Conservation (phyloP, 2,797 vertebrate species). For the Pseudochirops corinnae region DNA sequence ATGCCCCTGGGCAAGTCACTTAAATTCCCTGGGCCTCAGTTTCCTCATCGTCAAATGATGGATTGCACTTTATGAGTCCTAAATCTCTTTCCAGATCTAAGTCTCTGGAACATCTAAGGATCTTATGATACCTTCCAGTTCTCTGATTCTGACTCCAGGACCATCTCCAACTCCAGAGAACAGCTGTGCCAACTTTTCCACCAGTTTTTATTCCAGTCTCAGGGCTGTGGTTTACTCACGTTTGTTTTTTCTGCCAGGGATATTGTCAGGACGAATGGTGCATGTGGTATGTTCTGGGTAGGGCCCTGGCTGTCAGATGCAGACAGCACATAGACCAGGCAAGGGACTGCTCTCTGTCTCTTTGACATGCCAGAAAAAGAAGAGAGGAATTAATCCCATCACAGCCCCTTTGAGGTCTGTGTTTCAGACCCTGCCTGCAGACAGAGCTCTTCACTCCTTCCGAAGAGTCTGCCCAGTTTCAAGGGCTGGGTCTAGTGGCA, state of each 20-base stretch:
- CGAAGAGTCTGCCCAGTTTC: background rate
- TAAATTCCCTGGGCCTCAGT: background rate
- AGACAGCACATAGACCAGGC: conserved; percentile 66
- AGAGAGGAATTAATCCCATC: conserved; percentile 39
- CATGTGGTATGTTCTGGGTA: conserved; percentile 18
- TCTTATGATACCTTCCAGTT: background rate
- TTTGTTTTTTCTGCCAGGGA: background rate
- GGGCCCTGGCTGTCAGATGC: background rate
- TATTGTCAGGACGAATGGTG: background rate
- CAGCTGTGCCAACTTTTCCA: background rate
- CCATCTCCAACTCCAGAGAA: background rate
- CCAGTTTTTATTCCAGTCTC: background rate
- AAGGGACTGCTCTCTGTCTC: conserved; percentile 67
- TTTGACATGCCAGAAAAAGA: conserved; percentile 39
- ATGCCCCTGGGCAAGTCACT: background rate
- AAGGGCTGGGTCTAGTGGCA: background rate
- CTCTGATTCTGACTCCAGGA: background rate
- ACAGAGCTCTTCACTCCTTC: background rate
- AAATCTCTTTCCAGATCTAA: background rate
- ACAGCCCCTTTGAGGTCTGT: background rate
- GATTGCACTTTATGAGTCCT: background rate
- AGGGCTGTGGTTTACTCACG: background rate
- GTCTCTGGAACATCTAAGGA: background rate
- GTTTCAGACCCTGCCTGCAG: background rate
- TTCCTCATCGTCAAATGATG: background rate